phyloP scores from a whole-genome alignment of 2,888 invertebrate genomes.

The Tiliacea citrago region DNA sequence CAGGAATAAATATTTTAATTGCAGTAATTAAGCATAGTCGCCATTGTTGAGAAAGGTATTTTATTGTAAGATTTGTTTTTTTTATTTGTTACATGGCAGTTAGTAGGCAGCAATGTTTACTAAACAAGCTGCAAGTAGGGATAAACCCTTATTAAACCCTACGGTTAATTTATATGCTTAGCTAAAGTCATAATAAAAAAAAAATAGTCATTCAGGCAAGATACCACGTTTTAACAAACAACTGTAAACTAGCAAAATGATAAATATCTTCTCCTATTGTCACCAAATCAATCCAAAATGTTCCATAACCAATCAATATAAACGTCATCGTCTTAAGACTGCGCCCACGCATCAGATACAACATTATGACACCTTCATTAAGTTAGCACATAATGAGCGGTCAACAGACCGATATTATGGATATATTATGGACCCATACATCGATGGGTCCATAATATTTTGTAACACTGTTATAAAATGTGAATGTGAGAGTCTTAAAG shows the following conservation, averaged over 20 bases:
- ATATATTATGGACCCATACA: too few relatives aligned
- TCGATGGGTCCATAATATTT: slow-evolving; percentile 15
- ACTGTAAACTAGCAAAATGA: not conserved
- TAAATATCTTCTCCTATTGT: not conserved
- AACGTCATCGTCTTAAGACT: not conserved
- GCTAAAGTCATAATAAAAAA: too few relatives aligned
- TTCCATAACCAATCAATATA: not conserved
- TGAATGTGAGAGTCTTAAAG: slow-evolving; percentile 26
- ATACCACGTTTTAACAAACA: not conserved
- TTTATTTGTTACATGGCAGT: slow-evolving; percentile 30
- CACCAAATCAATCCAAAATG: not conserved
- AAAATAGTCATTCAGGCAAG: too few relatives aligned
- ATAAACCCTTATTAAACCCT: too few relatives aligned
- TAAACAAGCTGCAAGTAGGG: not conserved
- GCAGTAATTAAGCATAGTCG: slow-evolving; percentile 45
- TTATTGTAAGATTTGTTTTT: slow-evolving; percentile 26
- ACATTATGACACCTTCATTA: slow-evolving; percentile 39
- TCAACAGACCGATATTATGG: not conserved
- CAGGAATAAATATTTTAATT: slow-evolving; percentile 61
- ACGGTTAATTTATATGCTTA: too few relatives aligned
- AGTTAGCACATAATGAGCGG: slow-evolving; percentile 36
- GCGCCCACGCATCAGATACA: slow-evolving; percentile 39
- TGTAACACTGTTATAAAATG: slow-evolving; percentile 42
- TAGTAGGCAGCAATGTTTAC: not conserved
- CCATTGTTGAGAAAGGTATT: slow-evolving; percentile 44